Base-by-base conservation (phyloP, 2,888 invertebrate species). In the Adelphocoris suturalis region DNA sequence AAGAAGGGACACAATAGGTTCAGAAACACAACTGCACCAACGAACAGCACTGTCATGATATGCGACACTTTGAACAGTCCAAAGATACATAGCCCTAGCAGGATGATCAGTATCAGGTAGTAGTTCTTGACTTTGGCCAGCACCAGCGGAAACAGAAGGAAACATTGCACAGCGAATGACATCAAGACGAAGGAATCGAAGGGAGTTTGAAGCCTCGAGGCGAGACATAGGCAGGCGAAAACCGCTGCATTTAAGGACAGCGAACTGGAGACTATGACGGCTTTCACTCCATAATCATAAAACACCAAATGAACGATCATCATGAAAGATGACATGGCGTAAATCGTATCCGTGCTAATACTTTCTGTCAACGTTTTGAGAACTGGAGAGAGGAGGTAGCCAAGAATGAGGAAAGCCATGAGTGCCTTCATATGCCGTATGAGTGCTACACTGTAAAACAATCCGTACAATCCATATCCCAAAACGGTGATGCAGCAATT, bases 281-380 rank as follows among this genome's bases (percentile, higher is more conserved):
- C 97, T 14, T 96, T 95, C 0, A 97, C 95, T 7, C 97, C 98
- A 93, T 99, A 99, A 93, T 99, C 98, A 93, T 97, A 98, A 93
- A 98, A 98, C 92, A 97, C 95, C 90, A 99, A 94, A 94, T 99
- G 99, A 0, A 97, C 94, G 0, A 97, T 92, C 94, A 99, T 96
- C 96, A 98, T 97, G 16, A 97, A 94, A 27, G 97, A 96, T 0
- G 99, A 96, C 95, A 97, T 97, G 0, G 98, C 97, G 93, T 98
- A 99, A 92, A 99, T 99, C 0, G 99, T 99, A 93, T 99, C 99
- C 0, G 99, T 99, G 93, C 98, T 98, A 1, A 99, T 97, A 0
- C 99, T 98, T 93, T 98, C 98, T 0, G 99, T 99, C 85, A 99
- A 94, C 0, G 98, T 99, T 93, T 99, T 97, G 52, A 99, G 94